phyloP scores from a whole-genome alignment of 2,797 vertebrate species.

The Platalea minor region DNA sequence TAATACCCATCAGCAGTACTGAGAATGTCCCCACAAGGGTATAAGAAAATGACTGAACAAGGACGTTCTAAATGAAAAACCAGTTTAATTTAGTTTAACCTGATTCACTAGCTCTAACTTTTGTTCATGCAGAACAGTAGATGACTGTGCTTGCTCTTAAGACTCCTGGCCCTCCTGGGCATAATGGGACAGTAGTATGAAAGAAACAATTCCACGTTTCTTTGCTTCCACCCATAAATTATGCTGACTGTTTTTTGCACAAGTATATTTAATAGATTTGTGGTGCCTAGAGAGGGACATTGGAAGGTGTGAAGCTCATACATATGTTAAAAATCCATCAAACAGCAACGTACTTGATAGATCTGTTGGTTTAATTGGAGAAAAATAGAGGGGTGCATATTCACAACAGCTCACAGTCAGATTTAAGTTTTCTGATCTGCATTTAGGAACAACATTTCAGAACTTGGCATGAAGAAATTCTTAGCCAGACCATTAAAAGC shows the following conservation, averaged over 20 bases:
- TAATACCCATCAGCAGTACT: background rate
- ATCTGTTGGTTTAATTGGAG: background rate
- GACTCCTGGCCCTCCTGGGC: background rate
- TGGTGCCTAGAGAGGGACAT: background rate
- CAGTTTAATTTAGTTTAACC: background rate
- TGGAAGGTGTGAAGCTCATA: background rate
- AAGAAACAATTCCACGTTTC: background rate
- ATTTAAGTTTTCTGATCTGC: background rate
- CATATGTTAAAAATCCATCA: fast-evolving
- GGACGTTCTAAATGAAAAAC: background rate
- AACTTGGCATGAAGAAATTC: background rate
- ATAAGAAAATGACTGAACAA: background rate
- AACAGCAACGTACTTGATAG: background rate
- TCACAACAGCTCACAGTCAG: background rate
- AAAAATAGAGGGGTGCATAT: background rate
- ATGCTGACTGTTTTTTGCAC: background rate
- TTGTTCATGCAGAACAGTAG: background rate
- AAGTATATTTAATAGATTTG: background rate
- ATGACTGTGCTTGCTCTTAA: background rate
- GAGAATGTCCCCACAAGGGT: background rate
- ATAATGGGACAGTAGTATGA: background rate
- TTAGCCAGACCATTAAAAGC: background rate
- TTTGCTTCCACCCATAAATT: background rate
- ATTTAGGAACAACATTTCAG: background rate
- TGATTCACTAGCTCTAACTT: background rate